Conservation (phyloP, 1,140 invertebrate genomes). For the Polypedilum vanderplanki region DNA sequence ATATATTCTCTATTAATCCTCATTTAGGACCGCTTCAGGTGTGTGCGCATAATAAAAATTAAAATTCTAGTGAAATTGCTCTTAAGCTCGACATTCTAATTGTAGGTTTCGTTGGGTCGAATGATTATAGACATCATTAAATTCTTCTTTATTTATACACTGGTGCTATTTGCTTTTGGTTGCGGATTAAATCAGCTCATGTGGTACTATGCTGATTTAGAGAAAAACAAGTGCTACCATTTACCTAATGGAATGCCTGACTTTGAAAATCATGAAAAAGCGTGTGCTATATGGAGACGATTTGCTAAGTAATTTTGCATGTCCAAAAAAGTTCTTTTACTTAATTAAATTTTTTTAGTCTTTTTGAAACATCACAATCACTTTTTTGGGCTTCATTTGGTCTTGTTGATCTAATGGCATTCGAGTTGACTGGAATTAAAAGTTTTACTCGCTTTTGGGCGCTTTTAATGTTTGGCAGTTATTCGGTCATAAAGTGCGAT, state of each 20-base stretch:
- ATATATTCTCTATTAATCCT: constrained; percentile 93
- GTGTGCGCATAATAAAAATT: neutral
- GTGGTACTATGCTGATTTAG: constrained; percentile 92
- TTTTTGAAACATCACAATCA: constrained; percentile 90
- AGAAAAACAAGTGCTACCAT: constrained; percentile 76
- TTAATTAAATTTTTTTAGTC: constrained; percentile 49
- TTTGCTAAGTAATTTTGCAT: constrained; percentile 64
- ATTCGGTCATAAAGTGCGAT: constrained; percentile 75
- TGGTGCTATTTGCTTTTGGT: constrained; percentile 83
- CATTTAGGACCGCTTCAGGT: constrained; percentile 79
- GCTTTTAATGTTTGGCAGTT: constrained; percentile 78
- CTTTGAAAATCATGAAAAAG: constrained; percentile 70
- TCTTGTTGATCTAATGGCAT: constrained; percentile 77
- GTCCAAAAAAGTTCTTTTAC: neutral
- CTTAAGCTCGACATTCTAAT: neutral
- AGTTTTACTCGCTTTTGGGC: constrained; percentile 84
- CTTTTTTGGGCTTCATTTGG: constrained; percentile 93
- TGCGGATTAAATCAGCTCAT: constrained; percentile 88
- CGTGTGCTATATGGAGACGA: constrained; percentile 76
- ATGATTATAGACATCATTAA: constrained; percentile 93
- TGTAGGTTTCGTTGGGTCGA: constrained; percentile 71
- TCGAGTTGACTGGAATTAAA: constrained; percentile 79
- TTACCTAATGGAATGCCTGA: constrained; percentile 59
- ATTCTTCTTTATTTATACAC: constrained; percentile 87
- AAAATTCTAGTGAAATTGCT: neutral